phyloP scores from a whole-genome alignment of 2,797 vertebrate species.

The Mallotus villosus region DNA sequence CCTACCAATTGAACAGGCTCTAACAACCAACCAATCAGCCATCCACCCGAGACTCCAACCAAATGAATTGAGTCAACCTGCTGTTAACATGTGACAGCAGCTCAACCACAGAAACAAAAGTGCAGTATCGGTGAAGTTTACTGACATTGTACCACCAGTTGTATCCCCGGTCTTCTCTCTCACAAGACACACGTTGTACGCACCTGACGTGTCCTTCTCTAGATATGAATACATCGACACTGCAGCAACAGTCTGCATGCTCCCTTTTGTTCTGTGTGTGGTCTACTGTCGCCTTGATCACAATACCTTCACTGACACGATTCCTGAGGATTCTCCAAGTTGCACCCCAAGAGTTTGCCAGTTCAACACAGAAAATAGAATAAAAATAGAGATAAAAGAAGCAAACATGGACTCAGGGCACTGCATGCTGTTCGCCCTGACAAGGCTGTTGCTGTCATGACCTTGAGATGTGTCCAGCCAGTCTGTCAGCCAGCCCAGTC shows the following conservation, averaged over 20 bases:
- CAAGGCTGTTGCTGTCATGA: constrained; percentile 38
- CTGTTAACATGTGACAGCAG: not conserved
- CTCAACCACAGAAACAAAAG: not conserved
- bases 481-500: constrained; percentile 38
- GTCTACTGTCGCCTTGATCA: not conserved
- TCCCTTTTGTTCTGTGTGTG: not conserved
- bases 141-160: not conserved
- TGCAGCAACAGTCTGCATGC: constrained; percentile 16
- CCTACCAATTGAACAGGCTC: constrained; percentile 29
- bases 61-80: constrained; percentile 5
- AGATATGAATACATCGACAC: not conserved
- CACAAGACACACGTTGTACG: not conserved
- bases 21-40: not conserved
- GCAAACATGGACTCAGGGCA: constrained; percentile 58
- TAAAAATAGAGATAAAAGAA: constrained; percentile 29
- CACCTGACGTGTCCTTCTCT: not conserved
- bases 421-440: constrained; percentile 70
- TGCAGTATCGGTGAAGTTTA: not conserved
- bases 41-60: constrained; percentile 10
- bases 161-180: not conserved
- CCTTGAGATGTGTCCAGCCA: constrained; percentile 42
- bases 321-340: constrained; percentile 38
- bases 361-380: constrained; percentile 41
- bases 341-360: constrained; percentile 42
- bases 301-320: not conserved